phyloP scores from a whole-genome alignment of 2,888 invertebrate genomes.

The Zaprionus bogoriensis region DNA sequence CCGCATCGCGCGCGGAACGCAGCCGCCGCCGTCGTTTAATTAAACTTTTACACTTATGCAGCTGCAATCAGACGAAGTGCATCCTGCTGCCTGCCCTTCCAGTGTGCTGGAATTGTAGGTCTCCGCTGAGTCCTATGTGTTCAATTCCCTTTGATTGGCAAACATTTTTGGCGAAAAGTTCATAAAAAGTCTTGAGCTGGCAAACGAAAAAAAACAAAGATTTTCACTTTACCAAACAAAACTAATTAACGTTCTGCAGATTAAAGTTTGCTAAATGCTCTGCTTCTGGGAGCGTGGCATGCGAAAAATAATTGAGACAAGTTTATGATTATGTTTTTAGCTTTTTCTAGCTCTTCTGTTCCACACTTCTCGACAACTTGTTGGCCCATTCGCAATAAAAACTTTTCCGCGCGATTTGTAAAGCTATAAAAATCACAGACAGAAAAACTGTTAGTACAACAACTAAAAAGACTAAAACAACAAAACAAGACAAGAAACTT shows the following conservation, averaged over 20 bases:
- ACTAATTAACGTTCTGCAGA: constrained; percentile 81
- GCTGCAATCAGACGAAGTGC: constrained; percentile 62
- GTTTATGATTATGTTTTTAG: constrained; percentile 73
- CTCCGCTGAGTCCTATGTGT: constrained; percentile 54
- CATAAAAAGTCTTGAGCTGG: constrained; percentile 54
- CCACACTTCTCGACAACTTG: constrained; percentile 41
- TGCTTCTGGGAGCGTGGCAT: constrained; percentile 39
- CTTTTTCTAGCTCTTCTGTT: neutral
- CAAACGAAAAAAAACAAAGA: constrained; percentile 73
- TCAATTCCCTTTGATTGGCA: constrained; percentile 80
- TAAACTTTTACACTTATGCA: constrained; percentile 82
- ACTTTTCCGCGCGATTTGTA: constrained; percentile 37
- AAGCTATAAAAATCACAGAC: constrained; percentile 75
- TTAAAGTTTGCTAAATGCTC: constrained; percentile 67
- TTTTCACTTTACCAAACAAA: constrained; percentile 77
- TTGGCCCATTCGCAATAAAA: constrained; percentile 64
- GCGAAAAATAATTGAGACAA: constrained; percentile 79
- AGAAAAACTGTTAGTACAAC: constrained; percentile 66
- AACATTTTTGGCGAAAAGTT: constrained; percentile 59
- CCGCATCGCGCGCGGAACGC: neutral
- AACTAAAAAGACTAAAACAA: constrained; percentile 4
- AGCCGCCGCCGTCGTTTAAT: constrained; percentile 69
- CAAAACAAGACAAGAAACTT: constrained; percentile 17
- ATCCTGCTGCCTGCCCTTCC: constrained; percentile 19
- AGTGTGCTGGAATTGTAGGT: constrained; percentile 12